Base-by-base conservation (phyloP, 2,113 vertebrate species). In the zebrafish (Danio rerio) region DNA sequence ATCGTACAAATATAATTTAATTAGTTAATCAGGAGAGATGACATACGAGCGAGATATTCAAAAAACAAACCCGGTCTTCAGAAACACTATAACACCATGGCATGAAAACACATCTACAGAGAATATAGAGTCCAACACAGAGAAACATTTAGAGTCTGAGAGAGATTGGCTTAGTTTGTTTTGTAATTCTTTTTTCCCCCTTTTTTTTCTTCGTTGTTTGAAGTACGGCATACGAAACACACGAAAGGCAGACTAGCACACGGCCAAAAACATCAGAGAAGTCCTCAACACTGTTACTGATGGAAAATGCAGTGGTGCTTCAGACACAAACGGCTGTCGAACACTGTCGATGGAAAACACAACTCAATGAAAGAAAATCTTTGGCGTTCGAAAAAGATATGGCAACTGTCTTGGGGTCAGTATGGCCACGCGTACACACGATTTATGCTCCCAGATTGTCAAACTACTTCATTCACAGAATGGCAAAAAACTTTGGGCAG, bases 361-460 rank as follows among this genome's bases (percentile, higher is more conserved):
- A 59, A 83, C 65, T 77, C 63, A 70, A 56, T 76, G 16, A 93
- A 94, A 91, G 84, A 78, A 94, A 94, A 84, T 94, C 94, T 95
- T 95, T 95, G 94, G 94, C 90, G 92, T 94, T 90, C 89, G 31
- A 87, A 92, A 92, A 92, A 92, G 71, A 92, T 93, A 94, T 93
- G 93, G 93, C 92, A 89, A 91, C 86, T 92, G 91, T 92, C 89
- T 90, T 83, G 75, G 75, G 87, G 89, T 90, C 86, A 85, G 87
- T 81, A 65, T 13, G 71, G 87, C 88, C 88, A 87, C 86, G 80
- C 81, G 71, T 84, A 92, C 92, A 93, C 93, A 94, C 92, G 91
- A 90, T 92, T 93, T 93, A 87, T 81, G 90, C 94, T 94, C 95
- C 92, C 90, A 81, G 93, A 95, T 93, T 95, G 93, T 94, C 92